Percentiles rank a stretch among this genome's conserved stretches.
phyloP scores from a whole-genome alignment of 2,888 invertebrate genomes.

The Hydrotaea diabolus region DNA sequence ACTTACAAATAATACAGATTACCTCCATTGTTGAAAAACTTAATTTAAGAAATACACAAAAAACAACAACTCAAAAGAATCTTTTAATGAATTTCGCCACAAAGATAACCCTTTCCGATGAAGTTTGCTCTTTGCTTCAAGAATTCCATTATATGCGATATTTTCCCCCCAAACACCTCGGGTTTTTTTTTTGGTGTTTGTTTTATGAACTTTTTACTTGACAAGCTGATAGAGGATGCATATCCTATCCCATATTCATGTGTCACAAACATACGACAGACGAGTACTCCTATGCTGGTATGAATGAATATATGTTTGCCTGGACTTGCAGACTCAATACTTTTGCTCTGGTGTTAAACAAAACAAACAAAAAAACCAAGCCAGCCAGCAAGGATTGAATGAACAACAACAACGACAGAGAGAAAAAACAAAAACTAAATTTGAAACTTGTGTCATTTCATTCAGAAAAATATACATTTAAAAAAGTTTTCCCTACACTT shows the following conservation, averaged over 20 bases:
- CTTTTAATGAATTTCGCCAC: no score
- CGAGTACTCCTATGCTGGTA: no score
- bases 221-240: not conserved
- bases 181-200: no score
- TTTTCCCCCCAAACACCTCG: no score
- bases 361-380: not conserved
- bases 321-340: not conserved
- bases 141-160: no score
- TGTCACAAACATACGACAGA: not conserved
- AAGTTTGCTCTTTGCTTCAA: no score
- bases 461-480: conserved; percentile 52
- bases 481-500: conserved; percentile 39
- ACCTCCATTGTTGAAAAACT: no score
- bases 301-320: not conserved
- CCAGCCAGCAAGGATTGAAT: not conserved
- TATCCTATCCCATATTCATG: not conserved
- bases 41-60: no score
- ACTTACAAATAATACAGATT: no score
- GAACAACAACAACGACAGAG: not conserved
- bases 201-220: no score
- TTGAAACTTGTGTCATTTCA: conserved; percentile 52
- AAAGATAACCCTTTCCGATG: no score
- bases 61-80: no score
- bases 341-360: conserved; percentile 18
- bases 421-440: conserved; percentile 7